Evolutionary conservation across 2,797 vertebrate genomes (phyloP).

Genomic region (Amblyopsis hoosieri): DNA sequence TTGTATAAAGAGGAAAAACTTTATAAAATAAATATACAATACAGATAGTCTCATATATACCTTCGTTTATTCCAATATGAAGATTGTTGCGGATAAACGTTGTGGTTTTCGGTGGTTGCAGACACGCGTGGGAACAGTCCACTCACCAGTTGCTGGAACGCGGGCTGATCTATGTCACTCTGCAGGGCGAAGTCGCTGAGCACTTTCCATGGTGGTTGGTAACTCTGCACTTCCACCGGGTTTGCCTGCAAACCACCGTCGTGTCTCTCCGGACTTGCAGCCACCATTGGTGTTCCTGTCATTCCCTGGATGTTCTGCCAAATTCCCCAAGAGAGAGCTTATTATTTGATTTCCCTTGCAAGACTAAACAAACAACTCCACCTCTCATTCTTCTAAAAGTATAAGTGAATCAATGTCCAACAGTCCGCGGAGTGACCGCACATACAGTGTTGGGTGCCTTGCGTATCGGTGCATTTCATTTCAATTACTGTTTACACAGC

Average conservation of each 20-base stretch:
- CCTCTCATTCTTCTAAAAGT: too few species aligned
- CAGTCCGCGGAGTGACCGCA: too few species aligned
- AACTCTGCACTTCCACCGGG: slow-evolving; percentile 95
- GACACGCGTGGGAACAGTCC: background rate
- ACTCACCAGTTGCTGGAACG: slow-evolving; percentile 95
- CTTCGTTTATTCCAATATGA: too few species aligned
- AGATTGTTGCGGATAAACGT: too few species aligned
- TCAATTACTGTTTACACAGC: too few species aligned
- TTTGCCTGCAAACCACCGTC: slow-evolving; percentile 93
- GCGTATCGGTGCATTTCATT: too few species aligned
- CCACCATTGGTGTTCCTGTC: slow-evolving; percentile 96
- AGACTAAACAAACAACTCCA: background rate
- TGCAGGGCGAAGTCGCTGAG: slow-evolving; percentile 96
- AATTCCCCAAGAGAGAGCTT: slow-evolving; percentile 44
- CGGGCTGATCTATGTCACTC: slow-evolving; percentile 96
- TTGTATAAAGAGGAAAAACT: too few species aligned
- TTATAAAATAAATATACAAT: too few species aligned
- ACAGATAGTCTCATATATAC: too few species aligned
- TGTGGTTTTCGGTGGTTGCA: too few species aligned
- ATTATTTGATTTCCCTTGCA: slow-evolving; percentile 1
- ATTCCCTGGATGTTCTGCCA: slow-evolving; percentile 95
- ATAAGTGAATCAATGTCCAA: too few species aligned
- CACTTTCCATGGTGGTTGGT: slow-evolving; percentile 96
- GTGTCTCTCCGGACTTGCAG: slow-evolving; percentile 92
- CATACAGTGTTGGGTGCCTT: too few species aligned